Evolutionary conservation across 1,140 invertebrate genomes (phyloP).

Genomic region (Reticulitermes speratus): DNA sequence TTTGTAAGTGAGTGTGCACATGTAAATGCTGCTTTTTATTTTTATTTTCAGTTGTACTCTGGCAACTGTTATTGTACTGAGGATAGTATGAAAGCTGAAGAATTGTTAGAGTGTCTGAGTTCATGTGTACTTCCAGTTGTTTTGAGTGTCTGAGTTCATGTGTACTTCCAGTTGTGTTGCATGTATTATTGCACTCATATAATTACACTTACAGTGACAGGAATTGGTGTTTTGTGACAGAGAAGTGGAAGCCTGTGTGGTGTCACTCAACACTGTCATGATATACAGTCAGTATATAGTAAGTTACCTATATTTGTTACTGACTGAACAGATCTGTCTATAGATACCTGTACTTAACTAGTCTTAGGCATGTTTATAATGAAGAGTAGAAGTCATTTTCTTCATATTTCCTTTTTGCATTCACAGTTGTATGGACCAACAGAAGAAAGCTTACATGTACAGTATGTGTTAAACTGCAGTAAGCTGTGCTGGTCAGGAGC

Average conservation of each 20-base stretch:
- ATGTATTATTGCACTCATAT: not conserved
- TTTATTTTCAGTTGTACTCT: not conserved
- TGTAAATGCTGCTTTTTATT: not conserved
- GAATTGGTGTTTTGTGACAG: not conserved
- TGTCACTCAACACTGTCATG: too few species aligned
- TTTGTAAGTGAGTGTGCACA: not conserved
- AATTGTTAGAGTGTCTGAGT: not conserved
- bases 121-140: not conserved
- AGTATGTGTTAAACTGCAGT: too few species aligned
- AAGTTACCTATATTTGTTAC: too few species aligned
- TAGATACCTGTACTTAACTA: too few species aligned
- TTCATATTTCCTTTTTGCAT: too few species aligned
- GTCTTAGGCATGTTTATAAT: too few species aligned
- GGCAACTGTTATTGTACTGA: not conserved
- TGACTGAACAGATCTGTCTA: too few species aligned
- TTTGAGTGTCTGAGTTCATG: not conserved
- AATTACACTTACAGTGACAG: slow-evolving; percentile 2
- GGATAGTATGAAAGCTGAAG: not conserved
- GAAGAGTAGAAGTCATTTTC: too few species aligned
- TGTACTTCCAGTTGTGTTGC: slow-evolving; percentile 1
- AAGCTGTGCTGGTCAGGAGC: too few species aligned
- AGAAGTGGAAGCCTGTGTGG: not conserved
- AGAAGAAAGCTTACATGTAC: too few species aligned
- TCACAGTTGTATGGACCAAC: too few species aligned
- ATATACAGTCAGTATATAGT: too few species aligned